phyloP scores from a whole-genome alignment of 2,113 vertebrate genomes.

The Argyrosomus japonicus region DNA sequence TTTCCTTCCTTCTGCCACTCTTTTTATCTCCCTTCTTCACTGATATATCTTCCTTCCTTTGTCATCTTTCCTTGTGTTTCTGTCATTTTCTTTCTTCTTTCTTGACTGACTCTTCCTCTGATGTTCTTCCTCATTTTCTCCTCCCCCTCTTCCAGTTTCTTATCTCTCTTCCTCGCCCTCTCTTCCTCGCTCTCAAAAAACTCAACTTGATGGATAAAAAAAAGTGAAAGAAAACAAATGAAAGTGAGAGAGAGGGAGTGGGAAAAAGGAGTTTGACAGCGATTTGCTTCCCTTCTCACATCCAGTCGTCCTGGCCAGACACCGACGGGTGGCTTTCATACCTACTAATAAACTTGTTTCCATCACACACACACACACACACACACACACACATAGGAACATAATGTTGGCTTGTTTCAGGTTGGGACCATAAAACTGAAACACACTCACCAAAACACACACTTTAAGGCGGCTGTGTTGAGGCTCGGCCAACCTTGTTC shows the following conservation, averaged over 20 bases:
- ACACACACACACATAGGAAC: constrained; percentile 16
- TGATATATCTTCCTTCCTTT: neutral
- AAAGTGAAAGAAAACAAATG: constrained; percentile 19
- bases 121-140: too few relatives aligned
- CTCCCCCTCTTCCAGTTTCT: too few relatives aligned
- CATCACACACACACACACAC: constrained; percentile 35
- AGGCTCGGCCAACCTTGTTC: constrained; percentile 47
- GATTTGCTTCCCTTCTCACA: constrained; percentile 22
- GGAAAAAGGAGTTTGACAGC: constrained; percentile 1
- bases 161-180: too few relatives aligned
- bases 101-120: neutral
- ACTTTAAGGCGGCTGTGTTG: constrained; percentile 4
- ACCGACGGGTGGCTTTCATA: constrained; percentile 44
- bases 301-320: constrained; percentile 41
- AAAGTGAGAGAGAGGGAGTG: neutral
- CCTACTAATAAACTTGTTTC: constrained; percentile 49
- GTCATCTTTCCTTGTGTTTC: too few relatives aligned
- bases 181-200: neutral
- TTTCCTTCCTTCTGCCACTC: neutral
- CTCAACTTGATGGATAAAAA: neutral
- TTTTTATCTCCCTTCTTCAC: too few relatives aligned
- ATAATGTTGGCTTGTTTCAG: constrained; percentile 49
- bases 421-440: constrained; percentile 49
- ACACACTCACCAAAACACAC: constrained; percentile 43
- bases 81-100: neutral